A percentile compares a stretch with the other conserved stretches of the same genome.
phyloP scores from a whole-genome alignment of 2,113 vertebrate species.

The Capreolus pygargus region DNA sequence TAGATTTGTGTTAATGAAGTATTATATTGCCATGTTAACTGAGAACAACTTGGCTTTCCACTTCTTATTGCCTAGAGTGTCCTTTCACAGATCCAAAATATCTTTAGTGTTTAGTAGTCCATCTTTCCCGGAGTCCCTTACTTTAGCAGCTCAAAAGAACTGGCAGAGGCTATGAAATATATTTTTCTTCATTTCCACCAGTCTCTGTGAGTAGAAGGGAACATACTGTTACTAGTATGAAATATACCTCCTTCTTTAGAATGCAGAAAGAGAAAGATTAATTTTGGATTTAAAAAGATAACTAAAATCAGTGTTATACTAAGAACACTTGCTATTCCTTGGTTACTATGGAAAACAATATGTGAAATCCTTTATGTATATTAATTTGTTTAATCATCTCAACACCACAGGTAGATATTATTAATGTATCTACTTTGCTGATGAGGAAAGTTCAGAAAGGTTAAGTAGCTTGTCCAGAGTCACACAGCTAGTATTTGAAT shows the following conservation, averaged over 20 bases:
- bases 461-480: slow-evolving; percentile 41
- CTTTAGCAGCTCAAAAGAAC: slow-evolving; percentile 3
- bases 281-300: background rate
- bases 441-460: background rate
- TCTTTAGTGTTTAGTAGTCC: background rate
- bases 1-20: background rate
- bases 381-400: background rate
- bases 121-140: slow-evolving; percentile 15
- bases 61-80: background rate
- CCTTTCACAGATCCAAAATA: background rate
- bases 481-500: slow-evolving; percentile 30
- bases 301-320: background rate
- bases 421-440: background rate
- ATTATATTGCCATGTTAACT: background rate
- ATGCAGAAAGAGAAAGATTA: background rate
- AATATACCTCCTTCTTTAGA: background rate
- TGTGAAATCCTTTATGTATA: background rate
- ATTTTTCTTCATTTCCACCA: background rate
- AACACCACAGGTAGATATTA: background rate
- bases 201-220: background rate
- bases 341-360: slow-evolving; percentile 14
- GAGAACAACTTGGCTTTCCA: slow-evolving; percentile 10
- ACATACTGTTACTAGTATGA: background rate
- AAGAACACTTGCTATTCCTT: background rate
- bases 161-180: background rate